Evolutionary conservation across 2,113 vertebrate genomes (phyloP).

Genomic region (Mellivora capensis): DNA sequence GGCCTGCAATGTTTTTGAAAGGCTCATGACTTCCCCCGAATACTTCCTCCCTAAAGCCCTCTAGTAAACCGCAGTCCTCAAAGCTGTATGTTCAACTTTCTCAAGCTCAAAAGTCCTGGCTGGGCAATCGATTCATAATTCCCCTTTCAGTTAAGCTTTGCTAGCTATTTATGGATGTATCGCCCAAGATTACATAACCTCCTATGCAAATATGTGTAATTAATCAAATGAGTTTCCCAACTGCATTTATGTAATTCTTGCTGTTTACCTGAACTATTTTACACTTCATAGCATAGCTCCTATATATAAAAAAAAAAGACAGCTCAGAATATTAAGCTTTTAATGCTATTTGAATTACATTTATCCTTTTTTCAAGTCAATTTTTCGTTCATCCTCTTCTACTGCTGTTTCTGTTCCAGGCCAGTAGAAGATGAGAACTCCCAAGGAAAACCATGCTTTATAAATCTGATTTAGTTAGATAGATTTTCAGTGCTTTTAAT

Average conservation of each 20-base stretch:
- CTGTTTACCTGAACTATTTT: neutral
- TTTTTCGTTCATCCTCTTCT: neutral
- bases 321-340: neutral
- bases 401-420: neutral
- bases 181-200: neutral
- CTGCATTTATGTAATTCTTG: neutral
- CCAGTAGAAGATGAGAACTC: neutral
- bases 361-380: neutral
- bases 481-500: neutral
- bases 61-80: neutral
- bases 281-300: neutral
- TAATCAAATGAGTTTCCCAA: neutral
- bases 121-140: neutral
- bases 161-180: neutral
- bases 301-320: neutral
- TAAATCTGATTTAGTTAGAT: neutral
- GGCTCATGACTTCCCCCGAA: neutral
- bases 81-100: neutral
- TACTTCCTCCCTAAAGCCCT: neutral
- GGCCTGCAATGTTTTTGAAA: neutral
- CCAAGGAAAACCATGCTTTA: neutral
- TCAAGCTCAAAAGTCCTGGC: neutral
- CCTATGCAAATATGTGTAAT: neutral
- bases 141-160: neutral
- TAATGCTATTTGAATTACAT: neutral